These are phyloP conservation scores for Halcyon smyrnensis DNA, from an alignment of 2,797 vertebrate genomes.

Conservation along the genomic window DNA sequence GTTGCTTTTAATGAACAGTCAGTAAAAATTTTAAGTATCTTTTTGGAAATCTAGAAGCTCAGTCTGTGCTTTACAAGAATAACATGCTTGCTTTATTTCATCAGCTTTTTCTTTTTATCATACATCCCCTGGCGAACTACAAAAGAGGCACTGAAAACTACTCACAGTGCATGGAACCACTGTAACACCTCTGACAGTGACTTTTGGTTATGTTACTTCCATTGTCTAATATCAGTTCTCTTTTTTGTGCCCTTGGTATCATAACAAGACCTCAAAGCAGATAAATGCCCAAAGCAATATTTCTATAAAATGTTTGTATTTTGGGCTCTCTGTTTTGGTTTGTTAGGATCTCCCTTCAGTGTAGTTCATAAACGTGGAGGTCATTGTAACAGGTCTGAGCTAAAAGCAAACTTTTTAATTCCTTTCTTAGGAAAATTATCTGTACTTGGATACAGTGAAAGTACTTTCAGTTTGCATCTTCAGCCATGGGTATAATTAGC, in stretches of 20 bases:
- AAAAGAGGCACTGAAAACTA: background rate
- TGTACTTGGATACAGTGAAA: background rate
- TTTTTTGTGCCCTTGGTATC: background rate
- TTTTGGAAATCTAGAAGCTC: background rate
- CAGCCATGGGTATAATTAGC: constrained; percentile 38
- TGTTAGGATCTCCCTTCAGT: constrained; percentile 9
- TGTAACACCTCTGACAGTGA: background rate
- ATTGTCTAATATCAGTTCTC: background rate
- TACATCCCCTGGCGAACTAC: background rate
- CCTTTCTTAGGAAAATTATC: background rate
- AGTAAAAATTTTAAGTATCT: background rate
- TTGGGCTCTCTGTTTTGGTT: background rate
- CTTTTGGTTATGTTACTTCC: background rate
- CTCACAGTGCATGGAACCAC: background rate
- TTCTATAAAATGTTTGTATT: constrained; percentile 21
- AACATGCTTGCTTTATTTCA: background rate
- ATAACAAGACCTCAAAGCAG: background rate
- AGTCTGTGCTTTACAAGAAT: background rate
- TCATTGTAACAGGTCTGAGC: background rate
- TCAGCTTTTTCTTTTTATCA: background rate
- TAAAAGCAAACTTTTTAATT: constrained; percentile 31
- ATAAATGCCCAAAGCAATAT: constrained; percentile 6
- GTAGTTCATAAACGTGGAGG: background rate
- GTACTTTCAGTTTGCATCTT: background rate
- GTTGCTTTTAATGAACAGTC: background rate